A percentile compares a stretch with the other conserved stretches of the same genome.
Conservation (phyloP, 2,888 invertebrate species). For the Sialis lutaria region DNA sequence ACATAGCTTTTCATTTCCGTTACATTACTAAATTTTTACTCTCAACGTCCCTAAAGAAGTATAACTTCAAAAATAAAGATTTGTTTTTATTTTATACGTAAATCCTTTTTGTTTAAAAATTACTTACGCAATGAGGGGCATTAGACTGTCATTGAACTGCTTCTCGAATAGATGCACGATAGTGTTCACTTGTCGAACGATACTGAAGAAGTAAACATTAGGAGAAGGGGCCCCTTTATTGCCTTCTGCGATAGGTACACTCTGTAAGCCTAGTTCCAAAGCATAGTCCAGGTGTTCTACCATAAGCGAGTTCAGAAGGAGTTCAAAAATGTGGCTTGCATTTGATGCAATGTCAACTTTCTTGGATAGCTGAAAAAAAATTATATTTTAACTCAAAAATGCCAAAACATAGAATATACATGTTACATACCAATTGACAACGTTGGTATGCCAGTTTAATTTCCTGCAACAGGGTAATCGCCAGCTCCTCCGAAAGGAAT, state of each 20-base stretch:
- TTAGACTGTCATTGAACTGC: conserved; percentile 74
- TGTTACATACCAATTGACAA: conserved; percentile 51
- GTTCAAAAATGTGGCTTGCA: conserved; percentile 66
- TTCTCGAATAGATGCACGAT: conserved; percentile 88
- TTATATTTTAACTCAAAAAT: conserved; percentile 1
- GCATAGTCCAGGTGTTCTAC: conserved; percentile 94
- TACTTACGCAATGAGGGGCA: conserved; percentile 71
- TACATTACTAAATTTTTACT: too few species aligned
- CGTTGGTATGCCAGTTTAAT: conserved; percentile 79
- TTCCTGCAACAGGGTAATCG: conserved; percentile 77
- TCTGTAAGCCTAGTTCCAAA: conserved; percentile 74
- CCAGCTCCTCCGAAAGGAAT: conserved; percentile 86
- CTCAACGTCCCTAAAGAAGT: too few species aligned
- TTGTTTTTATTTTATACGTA: too few species aligned
- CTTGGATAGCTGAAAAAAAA: conserved; percentile 47
- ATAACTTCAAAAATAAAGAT: too few species aligned
- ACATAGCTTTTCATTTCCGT: too few species aligned
- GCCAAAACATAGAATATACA: background rate
- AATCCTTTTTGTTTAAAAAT: conserved; percentile 4
- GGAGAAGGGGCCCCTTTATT: conserved; percentile 53
- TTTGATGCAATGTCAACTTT: conserved; percentile 60
- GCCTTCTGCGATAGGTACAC: conserved; percentile 73
- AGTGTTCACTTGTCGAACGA: conserved; percentile 82
- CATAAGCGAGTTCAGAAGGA: conserved; percentile 66
- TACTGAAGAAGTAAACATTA: conserved; percentile 83